phyloP scores from a whole-genome alignment of 2,113 vertebrate genomes.

The Butorides virescens region DNA sequence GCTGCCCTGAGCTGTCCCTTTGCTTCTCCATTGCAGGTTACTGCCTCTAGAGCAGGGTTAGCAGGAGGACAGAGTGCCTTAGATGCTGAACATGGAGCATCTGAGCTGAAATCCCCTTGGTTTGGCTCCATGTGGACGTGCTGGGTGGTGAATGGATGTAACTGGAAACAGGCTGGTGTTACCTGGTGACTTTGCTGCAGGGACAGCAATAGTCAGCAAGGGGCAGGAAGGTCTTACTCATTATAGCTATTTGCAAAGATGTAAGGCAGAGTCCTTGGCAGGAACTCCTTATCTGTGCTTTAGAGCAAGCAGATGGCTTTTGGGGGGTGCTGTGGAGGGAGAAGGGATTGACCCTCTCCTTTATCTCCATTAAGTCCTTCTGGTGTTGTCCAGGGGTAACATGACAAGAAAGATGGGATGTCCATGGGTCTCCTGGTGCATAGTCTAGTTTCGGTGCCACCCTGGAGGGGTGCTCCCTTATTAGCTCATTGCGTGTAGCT shows the following conservation, averaged over 20 bases:
- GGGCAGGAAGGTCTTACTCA: neutral
- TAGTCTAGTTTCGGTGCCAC: neutral
- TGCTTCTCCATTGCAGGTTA: neutral
- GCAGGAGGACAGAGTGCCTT: neutral
- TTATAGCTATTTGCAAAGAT: neutral
- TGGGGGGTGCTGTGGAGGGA: neutral
- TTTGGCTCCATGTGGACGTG: neutral
- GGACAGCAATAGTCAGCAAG: neutral
- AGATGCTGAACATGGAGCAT: accelerated
- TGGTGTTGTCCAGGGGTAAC: neutral
- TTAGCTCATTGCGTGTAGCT: neutral
- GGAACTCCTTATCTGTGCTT: neutral
- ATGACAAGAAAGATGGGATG: neutral
- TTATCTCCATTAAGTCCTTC: neutral
- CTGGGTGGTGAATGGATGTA: neutral
- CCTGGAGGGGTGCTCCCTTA: neutral
- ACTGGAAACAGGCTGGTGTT: neutral
- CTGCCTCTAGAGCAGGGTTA: neutral
- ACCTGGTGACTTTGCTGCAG: neutral
- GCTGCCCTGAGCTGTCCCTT: neutral
- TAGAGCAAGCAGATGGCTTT: neutral
- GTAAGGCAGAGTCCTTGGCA: neutral
- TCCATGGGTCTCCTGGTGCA: neutral
- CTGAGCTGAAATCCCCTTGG: neutral
- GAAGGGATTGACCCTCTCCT: neutral